Base-by-base conservation (phyloP, 2,888 invertebrate genomes). In the Micoletzkya japonica region DNA sequence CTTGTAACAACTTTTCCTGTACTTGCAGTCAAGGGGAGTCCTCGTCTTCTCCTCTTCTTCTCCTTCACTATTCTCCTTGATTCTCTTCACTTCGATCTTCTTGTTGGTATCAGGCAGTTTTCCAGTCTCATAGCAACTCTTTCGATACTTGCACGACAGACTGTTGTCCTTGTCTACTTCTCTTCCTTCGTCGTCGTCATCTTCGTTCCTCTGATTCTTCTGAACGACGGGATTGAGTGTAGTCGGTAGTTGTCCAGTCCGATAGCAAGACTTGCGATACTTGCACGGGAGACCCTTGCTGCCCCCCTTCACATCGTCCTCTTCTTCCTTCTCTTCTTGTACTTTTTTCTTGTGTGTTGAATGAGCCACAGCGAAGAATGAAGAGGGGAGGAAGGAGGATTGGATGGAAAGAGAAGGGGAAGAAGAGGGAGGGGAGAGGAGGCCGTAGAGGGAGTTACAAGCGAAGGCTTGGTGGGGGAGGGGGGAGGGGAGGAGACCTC, bases 61-160 rank as follows among this genome's bases (percentile, higher is more conserved):
- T n/a, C n/a, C n/a, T n/a, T n/a, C n/a, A n/a, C n/a, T n/a, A n/a
- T n/a, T n/a, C n/a, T n/a, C n/a, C n/a, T 20, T 59, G 68, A 32
- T 59, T 49, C 28, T 70, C 71, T 32, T 56, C 26, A 17, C 56
- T 14, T 56, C 56, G 24, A 20, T 24, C 56, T 56, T 24, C n/a
- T 44, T 32, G 72, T 32, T 72, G 2, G 81, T 39, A 30, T 78
- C 76, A 1, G 82, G 82, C 34, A 80, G 58, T 30, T 77, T 56
- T 58, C 82, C 82, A 28, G 76, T 81, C 32, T 77, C 76, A 69
- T 83, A 83, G 70, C 83, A 83, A 6, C 75, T 75, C 67, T 79
- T 79, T 3, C 83, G 64, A 64, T 82, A 83, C 61, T 83, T 81
- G 76, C 83, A 83, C 26, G 64, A 24, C 0, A 54, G 54, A 14